Conservation (phyloP, 2,888 invertebrate genomes). For the Melikaiella ostensackeni region DNA sequence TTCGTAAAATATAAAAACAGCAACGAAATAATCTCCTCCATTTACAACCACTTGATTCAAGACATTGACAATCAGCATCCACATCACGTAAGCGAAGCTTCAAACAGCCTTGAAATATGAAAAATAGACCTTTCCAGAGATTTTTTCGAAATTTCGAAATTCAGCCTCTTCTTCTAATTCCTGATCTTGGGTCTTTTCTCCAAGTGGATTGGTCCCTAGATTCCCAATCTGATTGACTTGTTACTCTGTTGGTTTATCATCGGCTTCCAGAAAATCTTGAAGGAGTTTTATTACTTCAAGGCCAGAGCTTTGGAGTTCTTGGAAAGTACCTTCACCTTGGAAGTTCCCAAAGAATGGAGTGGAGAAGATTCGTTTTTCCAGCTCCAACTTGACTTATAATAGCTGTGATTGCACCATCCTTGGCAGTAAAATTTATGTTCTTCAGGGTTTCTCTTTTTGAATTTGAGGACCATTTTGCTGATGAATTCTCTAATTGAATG, state of each 20-base stretch:
- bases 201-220: neutral
- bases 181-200: neutral
- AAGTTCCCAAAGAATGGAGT: slow-evolving; percentile 82
- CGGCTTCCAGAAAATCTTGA: slow-evolving; percentile 56
- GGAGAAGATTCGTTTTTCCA: slow-evolving; percentile 81
- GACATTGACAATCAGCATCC: slow-evolving; percentile 63
- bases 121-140: slow-evolving; percentile 58
- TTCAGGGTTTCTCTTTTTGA: slow-evolving; percentile 83
- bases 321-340: slow-evolving; percentile 71
- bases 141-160: slow-evolving; percentile 56
- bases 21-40: slow-evolving; percentile 73
- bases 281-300: slow-evolving; percentile 82
- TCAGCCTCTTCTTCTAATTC: slow-evolving; percentile 43
- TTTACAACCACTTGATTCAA: slow-evolving; percentile 68
- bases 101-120: slow-evolving; percentile 70
- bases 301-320: slow-evolving; percentile 78
- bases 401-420: slow-evolving; percentile 82
- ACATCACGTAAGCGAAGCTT: slow-evolving; percentile 60
- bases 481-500: slow-evolving; percentile 80
- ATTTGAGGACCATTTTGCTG: slow-evolving; percentile 83
- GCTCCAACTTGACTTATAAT: slow-evolving; percentile 83
- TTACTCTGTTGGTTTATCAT: slow-evolving; percentile 10
- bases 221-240: slow-evolving; percentile 11
- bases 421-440: slow-evolving; percentile 83
- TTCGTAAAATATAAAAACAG: slow-evolving; percentile 52